Percentiles rank a stretch among this genome's conserved stretches.
These are phyloP conservation scores for Protomyctophum bolini DNA, from an alignment of 2,113 vertebrate genomes.

Conservation along the genomic window DNA sequence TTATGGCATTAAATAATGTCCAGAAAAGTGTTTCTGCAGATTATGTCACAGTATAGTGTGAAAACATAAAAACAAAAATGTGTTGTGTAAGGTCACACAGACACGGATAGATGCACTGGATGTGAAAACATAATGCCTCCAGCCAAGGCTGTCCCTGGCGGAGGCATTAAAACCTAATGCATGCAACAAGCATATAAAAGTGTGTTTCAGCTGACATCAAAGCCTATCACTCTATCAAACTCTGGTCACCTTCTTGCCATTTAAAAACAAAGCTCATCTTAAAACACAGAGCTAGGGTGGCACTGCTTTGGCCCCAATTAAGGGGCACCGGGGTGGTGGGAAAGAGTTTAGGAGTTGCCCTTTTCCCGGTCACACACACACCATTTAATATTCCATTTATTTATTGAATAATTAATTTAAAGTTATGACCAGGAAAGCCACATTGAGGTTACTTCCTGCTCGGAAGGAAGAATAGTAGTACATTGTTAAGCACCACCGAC, in stretches of 20 bases:
- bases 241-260: neutral
- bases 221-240: too few relatives aligned
- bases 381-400: slow-evolving; percentile 79
- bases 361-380: slow-evolving; percentile 75
- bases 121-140: too few relatives aligned
- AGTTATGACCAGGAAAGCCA: slow-evolving; percentile 75
- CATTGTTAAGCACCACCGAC: slow-evolving; percentile 62
- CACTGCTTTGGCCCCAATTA: neutral
- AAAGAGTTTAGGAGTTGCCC: slow-evolving; percentile 48
- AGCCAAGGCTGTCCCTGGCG: too few relatives aligned
- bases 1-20: too few relatives aligned
- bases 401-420: slow-evolving; percentile 79
- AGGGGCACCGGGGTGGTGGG: slow-evolving; percentile 59
- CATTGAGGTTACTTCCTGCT: slow-evolving; percentile 75
- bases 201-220: too few relatives aligned
- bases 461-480: slow-evolving; percentile 57
- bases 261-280: neutral
- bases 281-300: neutral
- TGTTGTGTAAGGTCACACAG: too few relatives aligned
- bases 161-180: too few relatives aligned
- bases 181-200: too few relatives aligned
- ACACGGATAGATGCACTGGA: too few relatives aligned
- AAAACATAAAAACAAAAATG: too few relatives aligned
- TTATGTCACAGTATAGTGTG: too few relatives aligned
- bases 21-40: too few relatives aligned